A percentile compares a stretch with the other conserved stretches of the same genome.
phyloP scores from a whole-genome alignment of 2,888 invertebrate species.

The Lissonota sp. region DNA sequence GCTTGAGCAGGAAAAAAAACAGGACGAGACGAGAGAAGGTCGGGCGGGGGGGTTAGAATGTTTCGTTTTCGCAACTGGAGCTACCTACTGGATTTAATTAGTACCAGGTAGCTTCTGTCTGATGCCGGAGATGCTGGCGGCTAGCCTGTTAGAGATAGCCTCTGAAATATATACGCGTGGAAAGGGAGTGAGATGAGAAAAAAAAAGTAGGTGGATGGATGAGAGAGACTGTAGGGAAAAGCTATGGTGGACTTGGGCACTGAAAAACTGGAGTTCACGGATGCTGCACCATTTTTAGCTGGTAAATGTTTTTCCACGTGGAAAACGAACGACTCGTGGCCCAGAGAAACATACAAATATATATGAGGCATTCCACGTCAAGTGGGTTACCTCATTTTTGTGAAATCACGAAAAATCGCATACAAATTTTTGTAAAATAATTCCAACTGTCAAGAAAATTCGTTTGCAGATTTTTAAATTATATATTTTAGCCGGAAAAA shows the following conservation, averaged over 20 bases:
- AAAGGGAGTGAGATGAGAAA: constrained; percentile 16
- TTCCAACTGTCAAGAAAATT: no score
- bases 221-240: constrained; percentile 4
- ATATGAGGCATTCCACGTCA: neutral
- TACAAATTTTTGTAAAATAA: no score
- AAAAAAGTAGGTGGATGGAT: neutral
- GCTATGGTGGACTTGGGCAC: constrained; percentile 40
- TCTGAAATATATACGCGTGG: constrained; percentile 36
- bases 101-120: constrained; percentile 68
- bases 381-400: no score
- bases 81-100: constrained; percentile 75
- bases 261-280: constrained; percentile 48
- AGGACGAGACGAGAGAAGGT: constrained; percentile 26
- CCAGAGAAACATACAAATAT: constrained; percentile 9
- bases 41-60: constrained; percentile 38
- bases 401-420: no score
- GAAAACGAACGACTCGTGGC: constrained; percentile 64
- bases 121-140: constrained; percentile 52
- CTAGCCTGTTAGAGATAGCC: constrained; percentile 30
- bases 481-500: no score
- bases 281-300: constrained; percentile 36
- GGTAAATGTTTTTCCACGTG: constrained; percentile 76
- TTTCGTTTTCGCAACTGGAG: constrained; percentile 60
- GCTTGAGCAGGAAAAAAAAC: constrained; percentile 36
- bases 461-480: no score